These are phyloP conservation scores for Triplophysa yarkandensis DNA, from an alignment of 2,797 vertebrate genomes.

Conservation along the genomic window DNA sequence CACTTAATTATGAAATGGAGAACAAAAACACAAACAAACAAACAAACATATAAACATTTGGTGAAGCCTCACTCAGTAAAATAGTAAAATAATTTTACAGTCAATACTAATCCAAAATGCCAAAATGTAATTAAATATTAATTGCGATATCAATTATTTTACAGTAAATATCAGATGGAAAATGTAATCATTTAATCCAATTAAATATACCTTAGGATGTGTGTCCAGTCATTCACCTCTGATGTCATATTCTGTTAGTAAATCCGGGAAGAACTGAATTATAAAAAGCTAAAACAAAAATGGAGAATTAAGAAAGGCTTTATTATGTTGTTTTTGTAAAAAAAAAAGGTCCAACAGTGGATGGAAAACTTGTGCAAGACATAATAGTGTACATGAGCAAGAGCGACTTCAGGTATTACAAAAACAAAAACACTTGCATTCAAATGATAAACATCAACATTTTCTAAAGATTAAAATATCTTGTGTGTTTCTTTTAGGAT, in stretches of 20 bases:
- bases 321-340: too few species aligned
- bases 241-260: slow-evolving; percentile 29
- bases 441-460: too few species aligned
- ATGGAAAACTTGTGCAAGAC: neutral
- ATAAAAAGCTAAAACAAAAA: slow-evolving; percentile 47
- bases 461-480: neutral
- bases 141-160: too few species aligned
- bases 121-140: neutral
- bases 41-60: neutral
- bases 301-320: neutral
- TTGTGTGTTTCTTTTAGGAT: neutral
- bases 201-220: slow-evolving; percentile 18
- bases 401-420: neutral
- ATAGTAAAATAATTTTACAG: neutral
- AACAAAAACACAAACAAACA: neutral
- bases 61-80: neutral
- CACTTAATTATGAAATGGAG: neutral
- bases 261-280: slow-evolving; percentile 15
- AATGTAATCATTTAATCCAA: neutral
- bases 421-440: neutral
- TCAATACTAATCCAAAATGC: neutral
- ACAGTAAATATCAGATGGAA: too few species aligned
- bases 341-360: neutral
- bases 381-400: neutral
- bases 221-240: slow-evolving; percentile 31